Base-by-base conservation (phyloP, 2,797 vertebrate genomes). In the Paguma larvata region DNA sequence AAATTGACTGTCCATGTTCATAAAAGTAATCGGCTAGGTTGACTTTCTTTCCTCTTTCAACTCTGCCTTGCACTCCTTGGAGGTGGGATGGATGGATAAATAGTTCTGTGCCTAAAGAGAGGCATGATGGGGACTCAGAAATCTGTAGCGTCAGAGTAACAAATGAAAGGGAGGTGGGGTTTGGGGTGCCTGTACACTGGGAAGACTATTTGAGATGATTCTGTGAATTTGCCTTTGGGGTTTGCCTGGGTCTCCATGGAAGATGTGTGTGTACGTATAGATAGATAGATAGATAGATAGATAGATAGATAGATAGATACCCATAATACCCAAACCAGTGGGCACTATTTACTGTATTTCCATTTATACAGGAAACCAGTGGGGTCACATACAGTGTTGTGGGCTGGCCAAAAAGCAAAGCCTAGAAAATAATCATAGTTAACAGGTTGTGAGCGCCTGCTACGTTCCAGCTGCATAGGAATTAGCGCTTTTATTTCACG, bases 1-100 rank as follows among this genome's bases (percentile, higher is more conserved):
- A 92, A 97, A 85, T 75, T 3, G 63, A 94, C n/a, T 46, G 51
- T 84, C 4, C 34, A 2, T 88, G 48, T 80, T 94, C 82, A 67
- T 77, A 85, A 59, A 95, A 86, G 91, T 80, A 89, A 86, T 72
- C n/a, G 5, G 34, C 14, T 1, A 27, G 41, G 10, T 16, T 51
- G 77, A 48, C 70, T 83, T 95, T 68, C 44, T 48, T 93, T 86
- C 88, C 56, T 92, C 27, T 59, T 63, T 95, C 62, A 34, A 6
- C 38, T 63, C 34, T 94, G 72, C 6, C 34, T 85, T 44, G 10
- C 30, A 0, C 48, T 94, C 46, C 51, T 89, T 92, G 73, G 92
- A 95, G 78, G 11, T 34, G 2, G 89, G n/a, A n/a, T 23, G 65
- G 53, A 62, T 16, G 32, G 67, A 48, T 87, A 82, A 67, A 27